Evolutionary conservation across 2,113 vertebrate genomes (phyloP), one percentile per base, ranked within the genome.

Genomic region (Aramus guarauna): DNA sequence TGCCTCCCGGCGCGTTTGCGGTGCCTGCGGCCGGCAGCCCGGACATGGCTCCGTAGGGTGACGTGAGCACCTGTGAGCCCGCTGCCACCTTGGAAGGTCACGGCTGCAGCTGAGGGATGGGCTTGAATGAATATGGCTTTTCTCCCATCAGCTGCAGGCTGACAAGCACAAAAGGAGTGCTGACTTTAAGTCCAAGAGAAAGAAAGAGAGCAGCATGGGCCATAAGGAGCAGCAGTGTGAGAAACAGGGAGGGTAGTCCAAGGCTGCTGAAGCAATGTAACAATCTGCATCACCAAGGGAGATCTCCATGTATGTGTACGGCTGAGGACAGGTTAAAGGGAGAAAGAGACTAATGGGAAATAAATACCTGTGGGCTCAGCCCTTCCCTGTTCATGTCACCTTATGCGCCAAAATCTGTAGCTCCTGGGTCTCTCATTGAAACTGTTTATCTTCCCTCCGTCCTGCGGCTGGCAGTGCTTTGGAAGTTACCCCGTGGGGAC

Each of bases 21-120:
- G 26, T 53, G 34, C 66, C 19, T 56, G 43, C 73, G 69, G n/a
- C 0, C 0, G 50, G 43, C 58, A 72, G 43, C 55, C 50, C 3
- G 0, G 47, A 16, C 26, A 12, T 3, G 1, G 30, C 3, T 36
- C 30, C 2, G 1, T 55, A 77, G 41, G 27, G 58, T 63, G 48
- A 90, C 52, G 67, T 30, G 68, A 24, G 29, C 67, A 24, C 3
- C 1, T 8, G 2, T 39, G 34, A 58, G n/a, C 37, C 1, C 7
- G 37, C 32, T 79, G 41, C 29, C 41, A 23, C 43, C n/a, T 63
- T 63, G 43, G 48, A 72, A 72, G 47, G 77, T 58, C 10, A 11
- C 1, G 8, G 12, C 43, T 76, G 62, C 58, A 37, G 27, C 62
- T 39, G 52, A 7, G 23, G 52, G 37, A 18, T 43, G 37, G 1